These are phyloP conservation scores for Hoplias malabaricus DNA, from an alignment of 2,113 vertebrate species.

Conservation along the genomic window DNA sequence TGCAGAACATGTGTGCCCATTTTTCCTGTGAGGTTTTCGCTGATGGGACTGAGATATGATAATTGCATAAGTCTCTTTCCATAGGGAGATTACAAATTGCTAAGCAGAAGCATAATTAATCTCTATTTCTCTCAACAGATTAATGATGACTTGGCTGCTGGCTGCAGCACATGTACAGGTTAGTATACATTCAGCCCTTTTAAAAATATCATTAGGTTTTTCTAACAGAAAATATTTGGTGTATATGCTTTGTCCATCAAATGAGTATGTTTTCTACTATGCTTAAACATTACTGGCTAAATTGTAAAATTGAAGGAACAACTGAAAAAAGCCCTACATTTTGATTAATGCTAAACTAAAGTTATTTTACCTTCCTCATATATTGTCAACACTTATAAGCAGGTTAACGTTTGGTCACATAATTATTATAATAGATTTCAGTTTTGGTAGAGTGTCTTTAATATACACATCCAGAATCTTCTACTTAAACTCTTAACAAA, in stretches of 20 bases:
- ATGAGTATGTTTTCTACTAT: no score
- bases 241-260: not conserved
- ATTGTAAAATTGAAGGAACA: not conserved
- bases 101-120: slow-evolving; percentile 7
- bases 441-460: no score
- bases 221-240: not conserved
- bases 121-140: slow-evolving; percentile 32
- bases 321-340: not conserved
- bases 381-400: no score
- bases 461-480: no score
- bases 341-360: not conserved
- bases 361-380: no score
- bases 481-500: no score
- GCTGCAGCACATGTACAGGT: slow-evolving; percentile 12
- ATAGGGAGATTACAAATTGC: slow-evolving; percentile 13
- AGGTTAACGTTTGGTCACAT: no score
- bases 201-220: no score
- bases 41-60: slow-evolving; percentile 24
- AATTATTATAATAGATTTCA: no score
- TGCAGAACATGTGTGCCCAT: not conserved
- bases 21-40: not conserved
- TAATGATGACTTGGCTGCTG: not conserved
- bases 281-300: no score
- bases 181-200: not conserved
- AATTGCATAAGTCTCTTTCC: slow-evolving; percentile 8